phyloP scores from a whole-genome alignment of 2,797 vertebrate genomes.

The Jordanella pulchra region DNA sequence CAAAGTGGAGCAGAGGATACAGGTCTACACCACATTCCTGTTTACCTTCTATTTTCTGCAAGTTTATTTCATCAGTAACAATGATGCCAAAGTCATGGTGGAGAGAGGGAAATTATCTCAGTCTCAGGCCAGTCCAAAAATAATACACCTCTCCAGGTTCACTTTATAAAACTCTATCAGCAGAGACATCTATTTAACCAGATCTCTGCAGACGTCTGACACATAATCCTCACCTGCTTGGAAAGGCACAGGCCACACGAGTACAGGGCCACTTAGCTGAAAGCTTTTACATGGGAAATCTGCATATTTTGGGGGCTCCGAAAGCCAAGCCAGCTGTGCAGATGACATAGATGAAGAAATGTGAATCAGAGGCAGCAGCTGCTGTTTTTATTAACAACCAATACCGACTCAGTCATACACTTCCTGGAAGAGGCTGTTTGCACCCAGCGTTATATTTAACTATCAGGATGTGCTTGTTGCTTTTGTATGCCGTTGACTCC shows the following conservation, averaged over 20 bases:
- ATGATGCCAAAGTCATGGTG: background rate
- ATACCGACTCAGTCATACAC: constrained; percentile 51
- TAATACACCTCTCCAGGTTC: constrained; percentile 18
- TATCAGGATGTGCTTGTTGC: constrained; percentile 51
- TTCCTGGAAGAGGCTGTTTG: constrained; percentile 63
- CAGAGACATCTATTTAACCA: constrained; percentile 20
- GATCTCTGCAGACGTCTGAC: constrained; percentile 25
- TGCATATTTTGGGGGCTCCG: constrained; percentile 7
- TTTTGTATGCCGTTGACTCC: constrained; percentile 60
- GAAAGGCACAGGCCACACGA: constrained; percentile 10
- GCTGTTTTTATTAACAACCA: constrained; percentile 41
- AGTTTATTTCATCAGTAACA: background rate
- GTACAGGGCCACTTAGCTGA: constrained; percentile 1
- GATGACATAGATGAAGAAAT: constrained; percentile 34
- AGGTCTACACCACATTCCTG: background rate
- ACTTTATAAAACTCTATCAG: constrained; percentile 15
- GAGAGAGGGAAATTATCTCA: background rate
- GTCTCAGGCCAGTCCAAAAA: background rate
- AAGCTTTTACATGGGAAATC: constrained; percentile 10
- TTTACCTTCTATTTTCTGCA: background rate
- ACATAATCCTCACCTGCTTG: constrained; percentile 18
- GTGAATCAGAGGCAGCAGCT: constrained; percentile 14
- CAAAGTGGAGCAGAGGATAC: background rate
- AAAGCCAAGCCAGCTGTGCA: constrained; percentile 39
- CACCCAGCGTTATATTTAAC: constrained; percentile 63